Evolutionary conservation across 2,888 invertebrate genomes (phyloP).

Genomic region (Pammene aurita): DNA sequence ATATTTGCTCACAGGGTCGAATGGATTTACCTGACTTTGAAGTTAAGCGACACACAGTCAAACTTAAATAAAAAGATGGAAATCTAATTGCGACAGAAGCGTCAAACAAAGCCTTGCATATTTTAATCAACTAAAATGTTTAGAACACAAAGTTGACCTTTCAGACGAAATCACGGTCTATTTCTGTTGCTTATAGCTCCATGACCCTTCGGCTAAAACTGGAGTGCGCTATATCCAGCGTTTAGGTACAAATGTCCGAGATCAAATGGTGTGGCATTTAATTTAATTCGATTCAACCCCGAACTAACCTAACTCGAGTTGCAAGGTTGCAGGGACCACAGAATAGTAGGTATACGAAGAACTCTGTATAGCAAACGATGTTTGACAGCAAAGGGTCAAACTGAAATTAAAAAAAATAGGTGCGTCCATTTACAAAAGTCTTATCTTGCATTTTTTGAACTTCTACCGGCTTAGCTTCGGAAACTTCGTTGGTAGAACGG

Average conservation of each 20-base stretch:
- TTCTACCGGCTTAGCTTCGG: too few species aligned
- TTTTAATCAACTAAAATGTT: slow-evolving; percentile 2
- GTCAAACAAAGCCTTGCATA: neutral
- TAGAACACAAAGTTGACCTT: slow-evolving; percentile 16
- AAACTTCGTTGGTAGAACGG: too few species aligned
- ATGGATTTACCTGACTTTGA: too few species aligned
- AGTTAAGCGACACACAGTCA: too few species aligned
- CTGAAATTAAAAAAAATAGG: too few species aligned
- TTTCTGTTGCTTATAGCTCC: slow-evolving; percentile 3
- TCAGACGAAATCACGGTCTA: slow-evolving; percentile 3
- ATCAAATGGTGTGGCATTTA: slow-evolving; percentile 13
- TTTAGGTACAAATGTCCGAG: slow-evolving; percentile 17
- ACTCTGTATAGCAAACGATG: too few species aligned
- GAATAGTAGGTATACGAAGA: neutral
- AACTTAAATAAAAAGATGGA: neutral
- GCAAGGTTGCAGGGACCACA: slow-evolving; percentile 5
- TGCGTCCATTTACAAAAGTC: too few species aligned
- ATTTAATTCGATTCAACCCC: slow-evolving; percentile 10
- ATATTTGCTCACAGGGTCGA: too few species aligned
- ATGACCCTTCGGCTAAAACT: slow-evolving; percentile 5
- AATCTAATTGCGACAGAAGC: too few species aligned
- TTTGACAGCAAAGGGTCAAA: too few species aligned
- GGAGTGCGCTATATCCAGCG: slow-evolving; percentile 13
- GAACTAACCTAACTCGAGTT: neutral
- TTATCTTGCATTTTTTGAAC: too few species aligned